Base-by-base conservation (phyloP, 2,113 vertebrate species). In the Epinephelus cyanopodus region DNA sequence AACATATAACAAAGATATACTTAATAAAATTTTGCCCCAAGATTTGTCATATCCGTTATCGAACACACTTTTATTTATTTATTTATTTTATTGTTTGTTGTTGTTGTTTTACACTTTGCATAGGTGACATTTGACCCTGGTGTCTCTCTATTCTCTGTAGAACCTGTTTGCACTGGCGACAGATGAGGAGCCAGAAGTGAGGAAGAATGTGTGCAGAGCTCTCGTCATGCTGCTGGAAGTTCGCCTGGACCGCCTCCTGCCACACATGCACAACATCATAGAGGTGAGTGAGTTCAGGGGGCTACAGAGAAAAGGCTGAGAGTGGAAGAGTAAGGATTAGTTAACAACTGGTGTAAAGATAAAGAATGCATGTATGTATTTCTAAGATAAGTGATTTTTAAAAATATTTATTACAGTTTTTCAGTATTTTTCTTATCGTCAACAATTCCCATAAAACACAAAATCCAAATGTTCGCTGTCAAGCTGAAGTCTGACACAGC, bases 161-260 rank as follows among this genome's bases (percentile, higher is more conserved):
- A 99, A 99, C 94, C 95, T 99, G 66, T 99, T 99, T 94, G 98
- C 97, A 0, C 92, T 99, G 94, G 98, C 98, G 77, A 95, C 94
- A n/a, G 98, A 99, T 65, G 98, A 99, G 87, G 98, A 99, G 65
- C 94, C 98, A 11, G 98, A 99, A 90, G 98, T 99, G 74, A 96
- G 98, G 71, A 99, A 98, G 94, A 99, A 99, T 17, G 98, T 99
- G 69, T 99, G 98, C 78, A 95, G 98, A 76, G 98, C 98, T n/a
- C 96, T 99, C 13, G 98, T 99, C 74, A 99, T 99, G 98, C 89
- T 99, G 83, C 95, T 99, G 54, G 98, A 99, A 94, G 98, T 99
- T 84, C 96, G 98, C 13, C 97, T 99, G 95, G 98, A 99, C 89
- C 97, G 98, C 3, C 95, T 99, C 0, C 97, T 99, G 90, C 98